Evolutionary conservation across 1,140 invertebrate species (phyloP).

Genomic region (Cherax quadricarinatus): DNA sequence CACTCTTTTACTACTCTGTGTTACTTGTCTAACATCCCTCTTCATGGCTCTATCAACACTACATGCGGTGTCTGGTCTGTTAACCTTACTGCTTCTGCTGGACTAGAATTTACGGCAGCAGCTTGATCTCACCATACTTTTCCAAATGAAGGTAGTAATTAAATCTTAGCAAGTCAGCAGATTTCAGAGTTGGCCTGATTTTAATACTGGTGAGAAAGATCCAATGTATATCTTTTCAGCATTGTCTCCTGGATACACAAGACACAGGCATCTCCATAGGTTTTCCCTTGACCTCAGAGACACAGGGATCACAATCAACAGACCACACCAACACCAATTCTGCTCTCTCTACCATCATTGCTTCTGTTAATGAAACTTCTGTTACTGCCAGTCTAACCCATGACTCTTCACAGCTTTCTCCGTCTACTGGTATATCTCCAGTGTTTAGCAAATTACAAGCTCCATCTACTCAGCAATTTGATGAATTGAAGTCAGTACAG

Average conservation of each 20-base stretch:
- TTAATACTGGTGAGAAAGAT: constrained; percentile 44
- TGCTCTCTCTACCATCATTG: constrained; percentile 13
- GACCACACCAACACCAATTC: constrained; percentile 22
- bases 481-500: not conserved
- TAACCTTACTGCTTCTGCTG: constrained; percentile 56
- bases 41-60: constrained; percentile 46
- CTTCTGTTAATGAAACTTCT: constrained; percentile 10
- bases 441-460: not conserved
- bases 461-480: not conserved
- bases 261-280: constrained; percentile 28
- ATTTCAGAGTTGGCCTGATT: constrained; percentile 27
- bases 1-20: not conserved
- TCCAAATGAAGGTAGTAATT: constrained; percentile 21
- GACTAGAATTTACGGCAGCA: constrained; percentile 54
- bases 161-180: constrained; percentile 36
- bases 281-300: constrained; percentile 16
- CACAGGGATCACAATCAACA: constrained; percentile 21
- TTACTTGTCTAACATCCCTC: constrained; percentile 31
- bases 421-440: not conserved
- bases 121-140: constrained; percentile 48
- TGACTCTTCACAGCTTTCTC: constrained; percentile 16
- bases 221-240: constrained; percentile 51
- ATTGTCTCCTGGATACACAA: constrained; percentile 33
- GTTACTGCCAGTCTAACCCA: constrained; percentile 23
- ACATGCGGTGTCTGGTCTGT: constrained; percentile 52